Conservation (phyloP, 2,113 vertebrate species). For the Pachycephala philippinensis region DNA sequence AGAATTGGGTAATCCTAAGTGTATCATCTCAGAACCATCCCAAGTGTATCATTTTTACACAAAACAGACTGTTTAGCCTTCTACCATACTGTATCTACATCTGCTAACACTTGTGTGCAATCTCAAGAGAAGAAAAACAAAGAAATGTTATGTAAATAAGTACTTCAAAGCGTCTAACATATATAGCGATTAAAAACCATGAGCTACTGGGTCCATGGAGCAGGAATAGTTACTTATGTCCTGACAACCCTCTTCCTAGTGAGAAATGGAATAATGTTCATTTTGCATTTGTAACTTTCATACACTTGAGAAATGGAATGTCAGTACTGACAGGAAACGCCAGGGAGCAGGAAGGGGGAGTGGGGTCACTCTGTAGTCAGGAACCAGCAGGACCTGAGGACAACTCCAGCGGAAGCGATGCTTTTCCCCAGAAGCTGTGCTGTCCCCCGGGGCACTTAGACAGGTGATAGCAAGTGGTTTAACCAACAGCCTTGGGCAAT, state of each 20-base stretch:
- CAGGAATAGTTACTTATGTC: not conserved
- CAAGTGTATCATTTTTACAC: not conserved
- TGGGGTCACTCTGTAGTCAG: accelerated
- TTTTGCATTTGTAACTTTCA: not conserved
- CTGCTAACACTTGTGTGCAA: not conserved
- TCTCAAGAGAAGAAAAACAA: not conserved
- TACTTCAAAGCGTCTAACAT: not conserved
- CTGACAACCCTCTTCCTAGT: not conserved
- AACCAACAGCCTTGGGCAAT: not conserved
- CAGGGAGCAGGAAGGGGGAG: not conserved
- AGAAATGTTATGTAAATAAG: slow-evolving; percentile 6
- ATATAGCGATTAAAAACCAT: not conserved
- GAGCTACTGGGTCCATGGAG: not conserved
- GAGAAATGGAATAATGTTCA: not conserved
- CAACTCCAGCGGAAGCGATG: not conserved
- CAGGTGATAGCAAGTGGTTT: not conserved
- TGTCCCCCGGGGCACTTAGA: not conserved
- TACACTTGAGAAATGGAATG: not conserved
- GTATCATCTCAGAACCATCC: not conserved
- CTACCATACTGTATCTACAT: not conserved
- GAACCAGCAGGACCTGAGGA: not conserved
- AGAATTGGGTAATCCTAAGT: not conserved
- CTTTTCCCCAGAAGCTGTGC: not conserved
- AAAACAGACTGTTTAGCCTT: not conserved
- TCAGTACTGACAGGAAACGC: not conserved